Base-by-base conservation (phyloP, 2,888 invertebrate species). In the Eupithecia centaureata region DNA sequence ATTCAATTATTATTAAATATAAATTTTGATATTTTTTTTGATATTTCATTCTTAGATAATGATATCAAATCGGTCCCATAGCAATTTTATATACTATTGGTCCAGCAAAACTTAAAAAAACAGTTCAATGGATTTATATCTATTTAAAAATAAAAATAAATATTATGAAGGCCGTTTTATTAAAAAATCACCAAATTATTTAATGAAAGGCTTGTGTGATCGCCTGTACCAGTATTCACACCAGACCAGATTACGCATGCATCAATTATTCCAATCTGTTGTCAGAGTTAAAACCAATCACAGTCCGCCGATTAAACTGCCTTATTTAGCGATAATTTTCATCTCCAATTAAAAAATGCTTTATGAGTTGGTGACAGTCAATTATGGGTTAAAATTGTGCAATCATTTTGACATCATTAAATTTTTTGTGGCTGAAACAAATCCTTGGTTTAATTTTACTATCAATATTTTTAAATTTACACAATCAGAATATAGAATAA, bases 191-290 rank as follows among this genome's bases (percentile, higher is more conserved):
- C n/a, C n/a, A n/a, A n/a, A n/a, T 42, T 18, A 18, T 38, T 35
- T 12, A 33, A 38, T 33, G 13, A 12, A 47, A 22, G 12, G 22
- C 63, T 65, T 68, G 7, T 68, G 59, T 22, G 4, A 1, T 28
- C 56, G 54, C 61, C 35, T 63, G 64, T 66, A 61, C 42, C 30
- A 57, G 57, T 65, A 67, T 74, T 71, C 74, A 75, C 75, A 73
- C 73, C 68, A 60, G 63, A 56, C 52, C 56, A 72, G 74, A 74
- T 77, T 74, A 77, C 73, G 62, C 69, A 75, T 73, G 82, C 82
- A 82, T 82, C 84, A 81, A 82, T 82, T 81, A 83, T 77, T 81
- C 73, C 73, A 74, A 76, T 76, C 76, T 77, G 80, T 79, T 79
- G 76, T 79, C 78, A 76, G 74, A 76, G 77, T 82, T 80, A 79